Base-by-base conservation (phyloP, 1,140 invertebrate genomes). In the Drosophila mojavensis region DNA sequence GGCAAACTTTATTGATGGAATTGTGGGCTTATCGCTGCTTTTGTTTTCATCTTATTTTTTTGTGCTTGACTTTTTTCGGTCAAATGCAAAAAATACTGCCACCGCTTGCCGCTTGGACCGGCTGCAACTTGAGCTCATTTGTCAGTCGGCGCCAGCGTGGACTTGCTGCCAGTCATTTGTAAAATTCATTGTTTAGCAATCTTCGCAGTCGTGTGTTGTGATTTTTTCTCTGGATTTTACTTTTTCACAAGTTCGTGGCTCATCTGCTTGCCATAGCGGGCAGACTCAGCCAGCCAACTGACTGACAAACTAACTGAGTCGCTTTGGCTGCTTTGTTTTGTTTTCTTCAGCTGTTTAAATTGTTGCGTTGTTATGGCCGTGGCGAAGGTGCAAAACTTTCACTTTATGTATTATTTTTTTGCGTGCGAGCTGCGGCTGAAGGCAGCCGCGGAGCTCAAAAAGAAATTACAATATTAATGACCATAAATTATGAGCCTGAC, bases 401-500 rank as follows among this genome's bases (percentile, higher is more conserved):
- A 88, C 84, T 88, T 84, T 75, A 84, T 84, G 65, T 75, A 55
- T 85, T 77, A 85, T 85, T 86, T 82, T 88, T 80, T 88, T 89
- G 83, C 83, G 83, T 88, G 83, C 79, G 76, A 88, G 73, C 51
- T 72, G 65, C 69, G 51, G 67, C 74, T 64, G 7, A 56, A 48
- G 51, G 41, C 64, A 61, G 48, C 53, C 20, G 30, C 51, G 28
- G 15, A 73, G 55, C 48, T 33, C 64, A 67, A n/a, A 56, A 66
- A 75, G 79, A 89, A 89, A 88, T 89, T 89, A 83, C 76, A 79
- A 89, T 89, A 83, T 89, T 88, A 89, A 89, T 83, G 84, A 64
- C 80, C 68, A 74, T 88, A 83, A 88, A 88, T 88, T 83, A 81
- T 84, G 68, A 85, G 61, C 48, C 69, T 65, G 65, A 66, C 65